A percentile compares a stretch with the other conserved stretches of the same genome.
Conservation (phyloP, 2,113 vertebrate species). For the Halichoeres trimaculatus region DNA sequence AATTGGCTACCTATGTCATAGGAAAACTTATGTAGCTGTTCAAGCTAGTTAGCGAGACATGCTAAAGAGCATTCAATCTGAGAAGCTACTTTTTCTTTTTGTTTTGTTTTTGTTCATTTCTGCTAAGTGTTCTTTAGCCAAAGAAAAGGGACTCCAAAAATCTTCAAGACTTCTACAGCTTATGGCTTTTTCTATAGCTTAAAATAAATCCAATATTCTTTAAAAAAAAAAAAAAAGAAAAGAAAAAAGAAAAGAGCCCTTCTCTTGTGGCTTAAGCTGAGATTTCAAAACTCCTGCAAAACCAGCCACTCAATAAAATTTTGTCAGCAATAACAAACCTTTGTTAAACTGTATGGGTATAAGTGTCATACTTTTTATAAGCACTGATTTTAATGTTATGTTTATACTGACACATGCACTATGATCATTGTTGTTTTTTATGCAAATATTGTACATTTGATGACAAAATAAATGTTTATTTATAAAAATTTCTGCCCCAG, state of each 20-base stretch:
- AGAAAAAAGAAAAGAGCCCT: too few species aligned
- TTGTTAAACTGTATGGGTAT: neutral
- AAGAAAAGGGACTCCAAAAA: neutral
- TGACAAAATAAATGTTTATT: slow-evolving; percentile 30
- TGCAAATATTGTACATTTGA: slow-evolving; percentile 9
- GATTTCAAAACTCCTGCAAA: neutral
- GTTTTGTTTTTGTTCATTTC: too few species aligned
- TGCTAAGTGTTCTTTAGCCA: neutral
- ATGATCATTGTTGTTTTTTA: slow-evolving; percentile 17
- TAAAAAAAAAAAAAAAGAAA: too few species aligned
- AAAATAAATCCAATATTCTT: too few species aligned
- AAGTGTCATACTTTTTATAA: neutral
- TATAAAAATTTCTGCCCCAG: neutral
- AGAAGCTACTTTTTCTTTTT: too few species aligned
- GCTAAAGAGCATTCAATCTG: neutral
- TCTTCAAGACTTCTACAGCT: too few species aligned
- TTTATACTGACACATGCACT: slow-evolving; percentile 33
- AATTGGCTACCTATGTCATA: too few species aligned
- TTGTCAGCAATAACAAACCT: neutral
- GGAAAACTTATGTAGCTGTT: neutral
- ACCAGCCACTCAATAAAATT: neutral
- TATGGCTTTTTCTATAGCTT: too few species aligned
- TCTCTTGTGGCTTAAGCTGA: too few species aligned
- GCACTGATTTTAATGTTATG: slow-evolving; percentile 32
- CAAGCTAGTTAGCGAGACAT: neutral